phyloP scores from a whole-genome alignment of 35 echinoderm and acorn worm species.

The Holothuria glaberrima region DNA sequence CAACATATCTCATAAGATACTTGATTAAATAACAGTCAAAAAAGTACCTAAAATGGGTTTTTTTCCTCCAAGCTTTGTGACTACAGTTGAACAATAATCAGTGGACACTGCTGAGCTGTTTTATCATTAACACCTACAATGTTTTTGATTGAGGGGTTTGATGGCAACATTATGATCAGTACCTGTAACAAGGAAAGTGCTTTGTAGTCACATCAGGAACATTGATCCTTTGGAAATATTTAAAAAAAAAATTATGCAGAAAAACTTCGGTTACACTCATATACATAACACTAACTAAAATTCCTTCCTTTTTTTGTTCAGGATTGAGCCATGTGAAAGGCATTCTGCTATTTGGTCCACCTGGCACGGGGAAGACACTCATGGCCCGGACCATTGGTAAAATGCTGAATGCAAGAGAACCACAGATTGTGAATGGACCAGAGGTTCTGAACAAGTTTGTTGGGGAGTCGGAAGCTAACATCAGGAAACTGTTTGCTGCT shows the following conservation, averaged over 20 bases:
- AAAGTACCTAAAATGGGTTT: too few species aligned
- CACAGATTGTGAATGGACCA: constrained; percentile 96
- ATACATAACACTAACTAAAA: not conserved
- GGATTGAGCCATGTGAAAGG: constrained; percentile 95
- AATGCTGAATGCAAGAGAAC: constrained; percentile 97
- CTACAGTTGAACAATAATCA: too few species aligned
- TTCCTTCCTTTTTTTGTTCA: constrained; percentile 8
- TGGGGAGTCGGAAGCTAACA: constrained; percentile 97
- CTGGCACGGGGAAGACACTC: constrained; percentile 95
- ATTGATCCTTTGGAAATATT: not conserved
- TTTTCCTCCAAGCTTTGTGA: too few species aligned
- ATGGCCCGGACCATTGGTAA: constrained; percentile 98
- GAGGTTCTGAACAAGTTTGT: constrained; percentile 99
- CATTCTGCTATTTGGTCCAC: constrained; percentile 95
- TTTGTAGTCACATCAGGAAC: not conserved
- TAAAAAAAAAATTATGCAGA: not conserved
- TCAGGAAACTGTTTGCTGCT: constrained; percentile 93
- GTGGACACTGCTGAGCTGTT: too few species aligned
- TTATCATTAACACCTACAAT: too few species aligned
- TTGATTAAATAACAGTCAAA: too few species aligned
- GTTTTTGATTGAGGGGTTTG: too few species aligned
- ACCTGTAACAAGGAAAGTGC: too few species aligned
- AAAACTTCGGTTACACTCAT: too few species aligned
- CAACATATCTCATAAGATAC: too few species aligned
- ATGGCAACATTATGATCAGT: too few species aligned